Evolutionary conservation across 1,140 invertebrate genomes (phyloP), one percentile per base, ranked within the genome.

Genomic region (Panagrolaimus sp.): DNA sequence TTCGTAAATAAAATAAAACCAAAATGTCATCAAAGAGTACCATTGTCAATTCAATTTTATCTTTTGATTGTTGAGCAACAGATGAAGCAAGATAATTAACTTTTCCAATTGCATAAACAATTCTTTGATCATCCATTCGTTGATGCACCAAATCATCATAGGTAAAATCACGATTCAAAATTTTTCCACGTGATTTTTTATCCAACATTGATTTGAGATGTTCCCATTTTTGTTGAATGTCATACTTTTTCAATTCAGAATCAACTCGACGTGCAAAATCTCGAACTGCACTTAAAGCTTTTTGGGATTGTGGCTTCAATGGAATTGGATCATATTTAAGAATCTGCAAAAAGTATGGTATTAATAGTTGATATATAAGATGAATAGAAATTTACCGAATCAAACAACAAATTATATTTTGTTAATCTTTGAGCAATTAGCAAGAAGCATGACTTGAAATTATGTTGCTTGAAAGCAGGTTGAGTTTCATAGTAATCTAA

Each of bases 401-500:
- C 72, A 28, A 78, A 45, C 24, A 78, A 65, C 14, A 78, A 38
- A 1, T 75, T 71, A 58, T 78, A 78, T 62, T 80, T 77, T 7
- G 78, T 78, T 7, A 79, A 52, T 26, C 76, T 46, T 44, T 78
- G 76, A 52, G 77, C 68, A 45, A 78, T 68, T 32, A 78, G 47
- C n/a, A 79, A 47, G n/a, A 77, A 74, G 65, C 77, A 80, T 32
- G 67, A 76, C 38, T 78, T 78, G 43, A 78, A 78, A n/a, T 55
- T 68, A 9, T 66, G 63, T 17, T 74, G 67, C 63, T 78, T 78
- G 65, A 70, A 66, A 48, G 63, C 21, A 5, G 73, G 74, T 52
- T 71, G 21, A 12, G 47, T 45, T 43, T 78, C 77, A 32, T 70
- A 67, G 58, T 63, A 43, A 69, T 78, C 7, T n/a, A n/a, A n/a